Evolutionary conservation across 2,113 vertebrate genomes (phyloP), one percentile per base, ranked within the genome.

Genomic region (Thunnus maccoyii): DNA sequence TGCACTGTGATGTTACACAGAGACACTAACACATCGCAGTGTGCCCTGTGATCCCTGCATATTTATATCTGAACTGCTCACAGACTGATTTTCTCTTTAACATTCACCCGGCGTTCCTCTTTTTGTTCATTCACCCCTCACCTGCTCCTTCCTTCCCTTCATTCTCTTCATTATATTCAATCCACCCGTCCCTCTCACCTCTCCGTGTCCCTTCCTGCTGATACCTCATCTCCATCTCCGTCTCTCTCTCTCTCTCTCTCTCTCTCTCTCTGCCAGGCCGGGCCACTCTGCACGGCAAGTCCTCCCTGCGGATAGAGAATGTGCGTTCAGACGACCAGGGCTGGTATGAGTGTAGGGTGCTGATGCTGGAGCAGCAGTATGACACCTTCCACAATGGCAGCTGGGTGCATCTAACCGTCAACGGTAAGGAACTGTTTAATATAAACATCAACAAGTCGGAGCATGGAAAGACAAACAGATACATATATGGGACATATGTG

Each of bases 271-370:
- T n/a, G 13, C 46, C 90, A 99, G 98, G 98, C 86, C 96, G 98
- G 81, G 97, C 97, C 85, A 97, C 86, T 93, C 97, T 99, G 88
- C 96, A 99, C 13, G 97, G 97, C 90, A 99, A 98, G 91, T 98
- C 97, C 3, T 99, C 98, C 50, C 94, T 99, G 90, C 97, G 97
- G 88, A 96, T 99, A 89, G 97, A 99, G 67, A 96, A 97, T 85
- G 94, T 98, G 67, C 97, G 97, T 79, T 97, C 97, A 0, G 98
- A 99, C 85, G 98, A 99, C 95, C 98, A 99, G 92, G 98, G 98
- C 94, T 99, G 98, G 98, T 99, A 98, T 51, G 98, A 99, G 93
- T 99, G 98, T 89, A 99, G 98, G 94, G 98, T 99, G 85, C 97
- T 99, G 92, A 97, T 96, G 95, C 91, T 99, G 95, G 97, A 99